phyloP scores from a whole-genome alignment of 2,888 invertebrate species.

The Entomobrya proxima region DNA sequence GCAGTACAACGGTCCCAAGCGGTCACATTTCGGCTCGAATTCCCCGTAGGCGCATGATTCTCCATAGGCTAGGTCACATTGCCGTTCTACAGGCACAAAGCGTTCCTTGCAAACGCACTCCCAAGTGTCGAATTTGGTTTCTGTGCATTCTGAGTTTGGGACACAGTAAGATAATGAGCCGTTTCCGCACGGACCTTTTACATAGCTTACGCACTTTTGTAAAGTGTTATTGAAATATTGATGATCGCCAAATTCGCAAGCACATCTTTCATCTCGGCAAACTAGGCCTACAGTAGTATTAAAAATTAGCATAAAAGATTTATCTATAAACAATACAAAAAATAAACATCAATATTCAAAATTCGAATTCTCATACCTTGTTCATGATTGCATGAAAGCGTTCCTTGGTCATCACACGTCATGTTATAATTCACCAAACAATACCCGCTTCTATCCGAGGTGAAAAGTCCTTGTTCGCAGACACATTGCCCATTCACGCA shows the following conservation, averaged over 20 bases:
- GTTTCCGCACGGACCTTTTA: conserved; percentile 29
- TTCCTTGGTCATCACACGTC: conserved; percentile 21
- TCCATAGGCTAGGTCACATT: conserved; percentile 27
- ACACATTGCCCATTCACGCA: conserved; percentile 5
- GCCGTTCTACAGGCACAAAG: neutral
- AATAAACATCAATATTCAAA: no score
- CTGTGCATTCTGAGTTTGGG: conserved; percentile 11
- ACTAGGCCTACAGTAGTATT: no score
- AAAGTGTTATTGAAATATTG: conserved; percentile 12
- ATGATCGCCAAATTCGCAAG: conserved; percentile 24
- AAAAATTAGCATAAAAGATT: no score
- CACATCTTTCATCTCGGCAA: conserved; percentile 24
- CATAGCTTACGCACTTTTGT: conserved; percentile 26
- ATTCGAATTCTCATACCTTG: no score
- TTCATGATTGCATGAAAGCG: conserved; percentile 19
- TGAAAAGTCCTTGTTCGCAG: conserved; percentile 12
- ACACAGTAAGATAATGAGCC: neutral
- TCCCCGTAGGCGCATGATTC: conserved; percentile 16
- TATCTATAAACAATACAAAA: no score
- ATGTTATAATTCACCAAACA: neutral
- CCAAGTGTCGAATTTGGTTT: neutral
- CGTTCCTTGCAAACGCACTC: conserved; percentile 34
- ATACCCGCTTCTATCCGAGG: neutral
- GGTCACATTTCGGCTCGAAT: conserved; percentile 16
- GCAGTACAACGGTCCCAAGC: neutral